Percentiles rank a stretch among this genome's conserved stretches.
phyloP scores from a whole-genome alignment of 2,113 vertebrate genomes.

The Chaenogobius annularis region DNA sequence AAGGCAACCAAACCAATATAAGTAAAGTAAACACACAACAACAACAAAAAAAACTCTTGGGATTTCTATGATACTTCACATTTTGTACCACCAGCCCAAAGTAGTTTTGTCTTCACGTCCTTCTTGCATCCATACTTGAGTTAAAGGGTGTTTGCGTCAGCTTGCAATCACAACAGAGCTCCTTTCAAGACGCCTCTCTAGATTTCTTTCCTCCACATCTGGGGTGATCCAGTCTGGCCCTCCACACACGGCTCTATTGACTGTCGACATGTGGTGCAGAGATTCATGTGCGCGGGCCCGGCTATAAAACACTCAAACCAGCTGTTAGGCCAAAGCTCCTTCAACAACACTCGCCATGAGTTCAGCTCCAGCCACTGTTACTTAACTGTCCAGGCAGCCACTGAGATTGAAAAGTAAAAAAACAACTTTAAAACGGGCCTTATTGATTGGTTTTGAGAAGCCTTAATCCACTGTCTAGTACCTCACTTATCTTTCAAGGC shows the following conservation, averaged over 20 bases:
- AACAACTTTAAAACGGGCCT: not conserved
- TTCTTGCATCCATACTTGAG: constrained; percentile 24
- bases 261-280: constrained; percentile 15
- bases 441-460: not conserved
- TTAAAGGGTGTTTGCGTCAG: constrained; percentile 36
- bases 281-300: constrained; percentile 6
- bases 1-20: not conserved
- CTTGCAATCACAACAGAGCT: constrained; percentile 39
- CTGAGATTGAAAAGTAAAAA: not conserved
- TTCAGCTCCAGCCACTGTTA: constrained; percentile 22
- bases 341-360: constrained; percentile 48
- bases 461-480: constrained; percentile 22
- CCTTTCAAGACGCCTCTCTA: constrained; percentile 38
- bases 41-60: not conserved
- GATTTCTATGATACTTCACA: not conserved
- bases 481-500: constrained; percentile 10
- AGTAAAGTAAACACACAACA: not conserved
- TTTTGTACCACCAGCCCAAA: constrained; percentile 29
- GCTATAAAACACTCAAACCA: constrained; percentile 52
- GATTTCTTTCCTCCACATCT: constrained; percentile 61
- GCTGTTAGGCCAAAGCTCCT: constrained; percentile 55
- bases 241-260: constrained; percentile 47
- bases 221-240: constrained; percentile 26
- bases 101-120: constrained; percentile 18
- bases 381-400: constrained; percentile 22